These are phyloP conservation scores for Heliothis subflexa DNA, from an alignment of 1,140 invertebrate genomes.

Conservation along the genomic window DNA sequence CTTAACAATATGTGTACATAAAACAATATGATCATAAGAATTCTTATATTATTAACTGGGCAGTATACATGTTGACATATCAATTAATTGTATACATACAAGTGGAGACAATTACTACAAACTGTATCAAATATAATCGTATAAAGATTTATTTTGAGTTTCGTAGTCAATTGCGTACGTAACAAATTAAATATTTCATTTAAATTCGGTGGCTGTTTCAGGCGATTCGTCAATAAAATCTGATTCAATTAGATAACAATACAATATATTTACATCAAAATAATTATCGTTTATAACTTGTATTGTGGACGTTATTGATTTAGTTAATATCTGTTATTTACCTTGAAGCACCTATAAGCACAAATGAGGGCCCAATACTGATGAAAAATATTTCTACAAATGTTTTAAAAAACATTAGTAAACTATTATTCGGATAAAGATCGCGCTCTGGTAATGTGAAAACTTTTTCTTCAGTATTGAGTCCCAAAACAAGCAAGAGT, in stretches of 20 bases:
- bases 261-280: slow-evolving; percentile 31
- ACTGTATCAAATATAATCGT: neutral
- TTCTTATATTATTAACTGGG: neutral
- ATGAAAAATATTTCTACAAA: neutral
- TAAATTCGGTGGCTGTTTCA: slow-evolving; percentile 31
- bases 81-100: neutral
- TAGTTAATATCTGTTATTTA: slow-evolving; percentile 22
- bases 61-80: slow-evolving; percentile 6
- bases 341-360: slow-evolving; percentile 33
- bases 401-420: too few relatives aligned
- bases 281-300: slow-evolving; percentile 24
- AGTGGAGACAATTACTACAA: slow-evolving; percentile 10
- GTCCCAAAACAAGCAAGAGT: slow-evolving; percentile 1
- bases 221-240: slow-evolving; percentile 41
- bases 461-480: neutral
- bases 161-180: neutral
- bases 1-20: slow-evolving; percentile 21
- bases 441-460: too few relatives aligned
- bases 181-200: slow-evolving; percentile 23
- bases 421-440: too few relatives aligned
- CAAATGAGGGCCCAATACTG: slow-evolving; percentile 4
- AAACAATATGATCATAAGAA: slow-evolving; percentile 5
- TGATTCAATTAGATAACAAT: slow-evolving; percentile 43
- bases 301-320: slow-evolving; percentile 39
- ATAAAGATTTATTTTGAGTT: neutral